Percentiles rank a stretch among this genome's conserved stretches.
Conservation (phyloP, 2,113 vertebrate genomes). For the Alosa alosa region DNA sequence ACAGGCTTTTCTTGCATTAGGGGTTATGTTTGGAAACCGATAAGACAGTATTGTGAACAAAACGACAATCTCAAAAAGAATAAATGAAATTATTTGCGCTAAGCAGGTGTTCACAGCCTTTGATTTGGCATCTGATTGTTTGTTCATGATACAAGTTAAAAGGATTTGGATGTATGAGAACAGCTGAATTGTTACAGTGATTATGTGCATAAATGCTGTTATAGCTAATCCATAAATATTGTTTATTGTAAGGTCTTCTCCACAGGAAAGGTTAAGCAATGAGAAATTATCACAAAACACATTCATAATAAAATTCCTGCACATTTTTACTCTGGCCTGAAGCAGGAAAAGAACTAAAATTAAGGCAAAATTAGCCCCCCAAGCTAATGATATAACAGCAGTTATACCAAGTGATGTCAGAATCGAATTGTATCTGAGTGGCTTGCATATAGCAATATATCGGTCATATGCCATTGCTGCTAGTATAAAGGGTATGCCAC, state of each 20-base stretch:
- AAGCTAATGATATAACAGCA: constrained; percentile 20
- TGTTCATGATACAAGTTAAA: constrained; percentile 7
- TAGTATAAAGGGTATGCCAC: constrained; percentile 16
- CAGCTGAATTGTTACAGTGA: not conserved
- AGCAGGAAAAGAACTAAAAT: constrained; percentile 28
- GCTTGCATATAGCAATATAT: constrained; percentile 39
- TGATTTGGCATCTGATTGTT: constrained; percentile 23
- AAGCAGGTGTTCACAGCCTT: constrained; percentile 27
- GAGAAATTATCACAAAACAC: constrained; percentile 34
- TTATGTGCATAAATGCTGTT: constrained; percentile 8
- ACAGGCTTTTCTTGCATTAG: not conserved
- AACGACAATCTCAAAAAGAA: not conserved
- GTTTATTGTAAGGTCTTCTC: constrained; percentile 15
- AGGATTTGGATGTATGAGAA: constrained; percentile 31
- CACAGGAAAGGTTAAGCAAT: constrained; percentile 24
- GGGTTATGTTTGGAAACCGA: constrained; percentile 12
- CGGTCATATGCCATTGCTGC: constrained; percentile 38
- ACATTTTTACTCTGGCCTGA: constrained; percentile 25
- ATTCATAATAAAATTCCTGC: constrained; percentile 19
- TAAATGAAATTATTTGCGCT: not conserved
- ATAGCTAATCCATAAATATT: constrained; percentile 26
- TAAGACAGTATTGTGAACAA: constrained; percentile 13
- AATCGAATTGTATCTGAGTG: constrained; percentile 35
- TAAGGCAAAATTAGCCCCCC: constrained; percentile 32
- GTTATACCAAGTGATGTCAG: constrained; percentile 20